Conservation (phyloP, 1,140 invertebrate species). For the Drosophila malerkotliana region DNA sequence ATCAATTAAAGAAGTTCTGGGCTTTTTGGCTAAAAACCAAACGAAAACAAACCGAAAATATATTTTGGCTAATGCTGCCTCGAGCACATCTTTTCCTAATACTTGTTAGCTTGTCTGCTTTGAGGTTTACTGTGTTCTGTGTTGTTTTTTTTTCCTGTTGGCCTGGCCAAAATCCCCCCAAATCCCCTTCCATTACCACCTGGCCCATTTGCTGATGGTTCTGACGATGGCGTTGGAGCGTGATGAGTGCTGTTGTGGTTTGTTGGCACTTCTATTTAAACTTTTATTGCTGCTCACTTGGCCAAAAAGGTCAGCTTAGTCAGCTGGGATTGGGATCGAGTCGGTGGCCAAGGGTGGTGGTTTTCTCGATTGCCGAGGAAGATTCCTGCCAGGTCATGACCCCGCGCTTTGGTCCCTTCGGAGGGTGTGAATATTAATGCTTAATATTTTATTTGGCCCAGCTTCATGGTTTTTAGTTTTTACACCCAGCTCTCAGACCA, state of each 20-base stretch:
- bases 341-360: constrained; percentile 20
- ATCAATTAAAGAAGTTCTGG: constrained; percentile 15
- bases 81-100: constrained; percentile 45
- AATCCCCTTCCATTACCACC: constrained; percentile 23
- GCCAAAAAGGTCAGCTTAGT: constrained; percentile 57
- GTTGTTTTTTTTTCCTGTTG: not conserved
- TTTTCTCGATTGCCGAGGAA: not conserved
- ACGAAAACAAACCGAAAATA: constrained; percentile 17
- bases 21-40: constrained; percentile 1
- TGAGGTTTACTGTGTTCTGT: constrained; percentile 49
- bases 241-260: constrained; percentile 81
- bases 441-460: constrained; percentile 56
- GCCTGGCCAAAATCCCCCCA: constrained; percentile 7
- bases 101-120: constrained; percentile 71
- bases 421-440: constrained; percentile 68
- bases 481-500: constrained; percentile 38
- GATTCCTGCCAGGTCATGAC: constrained; percentile 30
- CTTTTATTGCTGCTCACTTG: constrained; percentile 78
- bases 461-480: constrained; percentile 62
- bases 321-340: constrained; percentile 24
- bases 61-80: constrained; percentile 41
- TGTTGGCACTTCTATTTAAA: constrained; percentile 81
- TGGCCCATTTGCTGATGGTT: constrained; percentile 47
- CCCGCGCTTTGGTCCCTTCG: constrained; percentile 1
- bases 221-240: constrained; percentile 66